Conservation (phyloP, 2,888 invertebrate species). For the Calameuta pallipes region DNA sequence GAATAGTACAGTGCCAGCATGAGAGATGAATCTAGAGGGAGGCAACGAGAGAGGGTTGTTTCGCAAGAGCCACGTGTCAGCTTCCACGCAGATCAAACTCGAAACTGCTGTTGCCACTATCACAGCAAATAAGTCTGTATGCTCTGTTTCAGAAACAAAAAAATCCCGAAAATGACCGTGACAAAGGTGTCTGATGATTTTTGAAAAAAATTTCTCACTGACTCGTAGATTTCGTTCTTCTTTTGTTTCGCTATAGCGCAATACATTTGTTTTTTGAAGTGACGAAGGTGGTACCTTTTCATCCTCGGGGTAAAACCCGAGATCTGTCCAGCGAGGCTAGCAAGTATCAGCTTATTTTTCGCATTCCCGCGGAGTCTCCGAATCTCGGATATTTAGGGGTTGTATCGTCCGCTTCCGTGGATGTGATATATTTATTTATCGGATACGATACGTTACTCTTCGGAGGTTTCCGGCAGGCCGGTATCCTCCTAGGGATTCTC, state of each 20-base stretch:
- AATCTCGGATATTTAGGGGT: slow-evolving; percentile 5
- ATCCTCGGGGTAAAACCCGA: not conserved
- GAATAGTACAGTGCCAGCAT: not conserved
- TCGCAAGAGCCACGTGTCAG: slow-evolving; percentile 27
- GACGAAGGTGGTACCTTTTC: not conserved
- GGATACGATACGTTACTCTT: slow-evolving; percentile 8
- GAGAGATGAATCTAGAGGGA: slow-evolving; percentile 21
- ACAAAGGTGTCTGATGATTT: not conserved
- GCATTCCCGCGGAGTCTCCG: not conserved
- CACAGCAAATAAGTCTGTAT: not conserved
- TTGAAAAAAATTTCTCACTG: not conserved
- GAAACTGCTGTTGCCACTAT: slow-evolving; percentile 21
- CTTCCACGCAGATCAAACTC: slow-evolving; percentile 31
- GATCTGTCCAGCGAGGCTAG: not conserved
- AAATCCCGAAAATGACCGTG: not conserved
- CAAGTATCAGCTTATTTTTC: not conserved
- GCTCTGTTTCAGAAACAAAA: not conserved
- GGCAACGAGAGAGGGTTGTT: slow-evolving; percentile 12
- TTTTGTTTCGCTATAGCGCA: not conserved
- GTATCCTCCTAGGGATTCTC: not conserved
- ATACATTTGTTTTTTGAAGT: no score
- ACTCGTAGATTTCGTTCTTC: not conserved
- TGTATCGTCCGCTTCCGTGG: not conserved
- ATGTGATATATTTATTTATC: slow-evolving; percentile 8
- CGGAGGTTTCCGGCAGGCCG: not conserved